A percentile compares a stretch with the other conserved stretches of the same genome.
Conservation (phyloP, 2,888 invertebrate genomes). For the Clusia tigrina region DNA sequence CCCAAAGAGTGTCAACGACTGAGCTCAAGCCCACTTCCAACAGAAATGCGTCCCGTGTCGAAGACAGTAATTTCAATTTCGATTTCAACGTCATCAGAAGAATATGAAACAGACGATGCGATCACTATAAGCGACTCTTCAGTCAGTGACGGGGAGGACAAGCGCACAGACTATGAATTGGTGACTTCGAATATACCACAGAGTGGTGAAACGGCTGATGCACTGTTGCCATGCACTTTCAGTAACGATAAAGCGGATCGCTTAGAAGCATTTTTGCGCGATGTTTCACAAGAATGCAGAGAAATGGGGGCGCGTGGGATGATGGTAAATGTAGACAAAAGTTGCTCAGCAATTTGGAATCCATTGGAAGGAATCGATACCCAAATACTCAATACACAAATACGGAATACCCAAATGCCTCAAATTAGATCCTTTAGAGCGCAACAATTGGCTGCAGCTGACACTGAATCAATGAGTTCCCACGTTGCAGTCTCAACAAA, state of each 20-base stretch:
- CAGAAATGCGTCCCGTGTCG: slow-evolving; percentile 40
- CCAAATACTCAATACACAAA: background rate
- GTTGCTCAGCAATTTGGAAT: no score
- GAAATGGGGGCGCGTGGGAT: slow-evolving; percentile 31
- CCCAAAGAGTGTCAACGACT: slow-evolving; percentile 37
- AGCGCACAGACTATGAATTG: slow-evolving; percentile 26
- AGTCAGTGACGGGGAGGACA: slow-evolving; percentile 18
- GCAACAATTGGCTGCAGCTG: slow-evolving; percentile 40
- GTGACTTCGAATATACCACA: slow-evolving; percentile 34
- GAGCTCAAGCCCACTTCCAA: slow-evolving; percentile 31
- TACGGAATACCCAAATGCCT: no score
- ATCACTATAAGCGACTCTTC: slow-evolving; percentile 44
- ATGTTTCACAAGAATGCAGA: slow-evolving; percentile 50
- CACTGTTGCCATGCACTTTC: slow-evolving; percentile 25
- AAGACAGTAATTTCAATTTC: slow-evolving; percentile 23
- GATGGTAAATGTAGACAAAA: background rate
- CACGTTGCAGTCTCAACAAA: slow-evolving; percentile 25
- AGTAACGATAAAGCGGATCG: slow-evolving; percentile 47
- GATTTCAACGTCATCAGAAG: background rate
- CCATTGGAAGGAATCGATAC: background rate
- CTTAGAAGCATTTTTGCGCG: slow-evolving; percentile 56
- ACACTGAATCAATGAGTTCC: slow-evolving; percentile 53
- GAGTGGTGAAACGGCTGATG: slow-evolving; percentile 26
- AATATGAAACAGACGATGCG: slow-evolving; percentile 29
- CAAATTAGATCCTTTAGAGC: slow-evolving; percentile 9